A percentile compares a stretch with the other conserved stretches of the same genome.
Evolutionary conservation across 2,797 vertebrate species (phyloP).

Genomic region (Onychomys torridus): DNA sequence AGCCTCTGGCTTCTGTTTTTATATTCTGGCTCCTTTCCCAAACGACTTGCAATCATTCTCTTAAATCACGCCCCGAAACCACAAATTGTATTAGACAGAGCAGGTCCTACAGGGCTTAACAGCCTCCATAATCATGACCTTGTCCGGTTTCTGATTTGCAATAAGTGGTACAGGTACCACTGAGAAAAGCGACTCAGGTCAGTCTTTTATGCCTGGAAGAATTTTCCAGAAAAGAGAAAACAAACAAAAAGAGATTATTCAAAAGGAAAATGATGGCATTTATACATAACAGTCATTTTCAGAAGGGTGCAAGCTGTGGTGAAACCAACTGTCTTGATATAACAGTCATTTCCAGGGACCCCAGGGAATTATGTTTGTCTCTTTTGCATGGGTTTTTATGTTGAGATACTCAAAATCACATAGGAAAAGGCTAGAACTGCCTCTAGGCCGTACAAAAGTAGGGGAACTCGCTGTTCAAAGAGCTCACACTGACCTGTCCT

Average conservation of each 20-base stretch:
- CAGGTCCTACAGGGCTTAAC: neutral
- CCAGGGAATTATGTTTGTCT: conserved; percentile 35
- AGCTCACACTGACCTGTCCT: neutral
- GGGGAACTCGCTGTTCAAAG: neutral
- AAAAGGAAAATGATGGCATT: conserved; percentile 57
- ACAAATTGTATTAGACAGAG: neutral
- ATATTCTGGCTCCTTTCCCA: neutral
- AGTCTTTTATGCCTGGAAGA: conserved; percentile 29
- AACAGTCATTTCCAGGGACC: conserved; percentile 14
- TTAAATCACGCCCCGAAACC: neutral
- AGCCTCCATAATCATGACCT: neutral
- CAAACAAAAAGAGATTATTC: neutral
- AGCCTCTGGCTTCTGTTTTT: neutral
- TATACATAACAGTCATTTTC: conserved; percentile 47
- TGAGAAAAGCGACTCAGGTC: conserved; percentile 33
- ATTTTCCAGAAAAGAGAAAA: conserved; percentile 57
- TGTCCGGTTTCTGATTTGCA: conserved; percentile 1
- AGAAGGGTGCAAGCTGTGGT: conserved; percentile 25
- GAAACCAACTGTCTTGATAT: conserved; percentile 29
- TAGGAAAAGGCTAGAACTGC: neutral
- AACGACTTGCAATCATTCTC: neutral
- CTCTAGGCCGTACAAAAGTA: neutral
- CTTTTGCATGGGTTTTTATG: conserved; percentile 16
- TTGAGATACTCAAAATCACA: neutral
- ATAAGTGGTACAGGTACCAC: neutral